Percentiles rank a stretch among this genome's conserved stretches.
These are phyloP conservation scores for Laspeyria flexula DNA, from an alignment of 2,888 invertebrate species.

Conservation along the genomic window DNA sequence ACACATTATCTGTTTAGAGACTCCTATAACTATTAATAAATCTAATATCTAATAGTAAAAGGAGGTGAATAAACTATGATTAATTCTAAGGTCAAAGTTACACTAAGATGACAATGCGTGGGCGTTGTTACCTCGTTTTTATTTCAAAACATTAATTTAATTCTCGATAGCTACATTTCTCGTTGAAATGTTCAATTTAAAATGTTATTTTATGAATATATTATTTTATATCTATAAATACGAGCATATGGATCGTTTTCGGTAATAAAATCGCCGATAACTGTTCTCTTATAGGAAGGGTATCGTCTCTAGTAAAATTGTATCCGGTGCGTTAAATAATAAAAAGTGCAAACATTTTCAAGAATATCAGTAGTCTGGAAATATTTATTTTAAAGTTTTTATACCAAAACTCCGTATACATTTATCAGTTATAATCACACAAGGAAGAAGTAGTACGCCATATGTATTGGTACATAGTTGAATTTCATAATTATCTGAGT, in stretches of 20 bases:
- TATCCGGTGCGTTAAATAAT: no score
- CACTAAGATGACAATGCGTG: slow-evolving; percentile 29
- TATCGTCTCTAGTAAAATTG: neutral
- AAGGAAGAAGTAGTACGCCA: no score
- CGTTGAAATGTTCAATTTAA: slow-evolving; percentile 29
- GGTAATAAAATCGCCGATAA: slow-evolving; percentile 1
- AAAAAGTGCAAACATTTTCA: no score
- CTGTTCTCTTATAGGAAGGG: neutral
- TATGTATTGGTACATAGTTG: no score
- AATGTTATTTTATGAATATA: slow-evolving; percentile 32
- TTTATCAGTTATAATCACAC: no score
- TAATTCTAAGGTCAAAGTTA: slow-evolving; percentile 35
- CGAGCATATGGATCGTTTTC: neutral
- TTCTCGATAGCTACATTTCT: slow-evolving; percentile 17
- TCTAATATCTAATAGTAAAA: neutral
- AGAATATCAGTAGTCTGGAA: no score
- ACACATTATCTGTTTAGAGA: no score
- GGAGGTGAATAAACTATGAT: slow-evolving; percentile 37
- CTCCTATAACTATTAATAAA: neutral
- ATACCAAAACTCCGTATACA: no score
- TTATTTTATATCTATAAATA: slow-evolving; percentile 5
- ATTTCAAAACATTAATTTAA: slow-evolving; percentile 30
- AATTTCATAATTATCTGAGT: no score
- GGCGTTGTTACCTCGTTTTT: slow-evolving; percentile 29
- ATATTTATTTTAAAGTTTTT: no score